These are phyloP conservation scores for Zaprionus obscuricornis DNA, from an alignment of 2,888 invertebrate species.

Conservation along the genomic window DNA sequence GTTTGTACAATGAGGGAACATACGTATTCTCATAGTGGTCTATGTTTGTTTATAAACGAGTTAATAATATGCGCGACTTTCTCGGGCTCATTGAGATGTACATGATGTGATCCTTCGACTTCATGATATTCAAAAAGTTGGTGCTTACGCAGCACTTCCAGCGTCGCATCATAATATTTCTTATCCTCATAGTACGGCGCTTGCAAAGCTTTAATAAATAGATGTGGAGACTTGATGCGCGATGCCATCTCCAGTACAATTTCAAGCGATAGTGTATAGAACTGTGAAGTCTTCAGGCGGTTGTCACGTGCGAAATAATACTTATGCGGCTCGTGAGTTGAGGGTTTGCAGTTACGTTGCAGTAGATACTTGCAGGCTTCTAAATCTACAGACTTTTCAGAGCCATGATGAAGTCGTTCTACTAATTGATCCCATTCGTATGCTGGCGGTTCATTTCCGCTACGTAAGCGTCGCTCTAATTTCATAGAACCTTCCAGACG, in stretches of 20 bases:
- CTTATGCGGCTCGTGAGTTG: conserved; percentile 85
- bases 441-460: conserved; percentile 85
- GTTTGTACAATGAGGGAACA: conserved; percentile 17
- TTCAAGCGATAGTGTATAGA: conserved; percentile 80
- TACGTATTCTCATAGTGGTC: conserved; percentile 77
- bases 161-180: conserved; percentile 85
- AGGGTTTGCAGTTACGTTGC: conserved; percentile 85
- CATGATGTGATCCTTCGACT: conserved; percentile 89
- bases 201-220: conserved; percentile 86
- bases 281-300: conserved; percentile 84
- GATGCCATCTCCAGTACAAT: conserved; percentile 85
- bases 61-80: conserved; percentile 85
- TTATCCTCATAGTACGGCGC: conserved; percentile 85
- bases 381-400: conserved; percentile 85
- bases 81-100: conserved; percentile 89
- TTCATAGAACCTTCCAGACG: conserved; percentile 83
- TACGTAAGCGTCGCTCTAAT: conserved; percentile 80
- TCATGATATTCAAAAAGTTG: conserved; percentile 86
- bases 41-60: conserved; percentile 84
- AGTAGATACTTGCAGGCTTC: conserved; percentile 85
- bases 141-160: conserved; percentile 85
- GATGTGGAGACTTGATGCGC: conserved; percentile 86
- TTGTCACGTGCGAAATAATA: conserved; percentile 88
- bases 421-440: conserved; percentile 87
- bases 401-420: conserved; percentile 85